A percentile compares a stretch with the other conserved stretches of the same genome.
Evolutionary conservation across 2,113 vertebrate species (phyloP).

Genomic region (Grammomys surdaster): DNA sequence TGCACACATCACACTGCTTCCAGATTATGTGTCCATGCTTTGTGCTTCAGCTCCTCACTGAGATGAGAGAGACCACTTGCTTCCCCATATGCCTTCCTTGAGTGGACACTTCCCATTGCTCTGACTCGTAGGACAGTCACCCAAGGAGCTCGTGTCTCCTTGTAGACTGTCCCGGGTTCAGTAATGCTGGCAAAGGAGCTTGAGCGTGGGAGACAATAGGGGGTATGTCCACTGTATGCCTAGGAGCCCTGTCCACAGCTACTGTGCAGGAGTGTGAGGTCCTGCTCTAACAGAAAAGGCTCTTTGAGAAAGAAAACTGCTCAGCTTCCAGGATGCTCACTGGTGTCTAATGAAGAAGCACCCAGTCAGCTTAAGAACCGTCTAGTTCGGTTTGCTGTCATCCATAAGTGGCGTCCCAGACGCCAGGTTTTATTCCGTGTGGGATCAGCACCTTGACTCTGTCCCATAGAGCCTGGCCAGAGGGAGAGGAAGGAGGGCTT

Average conservation of each 20-base stretch:
- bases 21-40: accelerated
- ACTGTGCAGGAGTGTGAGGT: neutral
- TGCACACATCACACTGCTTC: too few species aligned
- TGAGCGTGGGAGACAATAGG: neutral
- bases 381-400: neutral
- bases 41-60: neutral
- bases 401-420: neutral
- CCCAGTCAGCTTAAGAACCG: neutral
- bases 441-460: neutral
- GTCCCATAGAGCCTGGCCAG: neutral
- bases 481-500: neutral
- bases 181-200: accelerated
- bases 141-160: neutral
- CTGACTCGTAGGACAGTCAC: neutral
- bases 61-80: neutral
- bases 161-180: neutral
- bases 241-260: accelerated
- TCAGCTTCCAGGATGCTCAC: neutral
- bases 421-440: neutral
- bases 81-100: neutral
- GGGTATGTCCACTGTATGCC: neutral
- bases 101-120: neutral
- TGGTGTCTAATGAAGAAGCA: neutral
- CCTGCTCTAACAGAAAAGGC: neutral
- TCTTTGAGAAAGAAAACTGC: neutral